Evolutionary conservation across 1,140 invertebrate genomes (phyloP).

Genomic region (Temnothorax nylanderi): DNA sequence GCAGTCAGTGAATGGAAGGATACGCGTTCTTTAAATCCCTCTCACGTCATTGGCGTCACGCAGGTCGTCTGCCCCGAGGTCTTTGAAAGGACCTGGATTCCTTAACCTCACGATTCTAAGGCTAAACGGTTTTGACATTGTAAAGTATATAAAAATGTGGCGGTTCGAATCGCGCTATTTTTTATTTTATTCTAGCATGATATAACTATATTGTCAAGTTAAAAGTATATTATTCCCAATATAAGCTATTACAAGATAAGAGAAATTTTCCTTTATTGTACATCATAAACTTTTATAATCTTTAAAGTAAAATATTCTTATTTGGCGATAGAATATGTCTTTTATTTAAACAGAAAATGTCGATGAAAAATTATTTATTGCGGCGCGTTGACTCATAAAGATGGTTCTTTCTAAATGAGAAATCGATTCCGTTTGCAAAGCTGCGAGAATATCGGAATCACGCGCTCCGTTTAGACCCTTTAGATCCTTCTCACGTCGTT

Average conservation of each 20-base stretch:
- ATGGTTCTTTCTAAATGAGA: neutral
- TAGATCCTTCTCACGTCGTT: slow-evolving; percentile 58
- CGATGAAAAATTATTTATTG: slow-evolving; percentile 2
- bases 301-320: neutral
- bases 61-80: neutral
- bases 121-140: slow-evolving; percentile 32
- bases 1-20: neutral
- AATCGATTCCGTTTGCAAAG: slow-evolving; percentile 20
- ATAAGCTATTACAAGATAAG: neutral
- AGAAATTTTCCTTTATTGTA: neutral
- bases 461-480: slow-evolving; percentile 46
- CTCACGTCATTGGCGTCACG: slow-evolving; percentile 62
- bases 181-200: neutral
- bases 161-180: neutral
- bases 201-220: neutral
- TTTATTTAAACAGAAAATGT: neutral
- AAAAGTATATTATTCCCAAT: neutral
- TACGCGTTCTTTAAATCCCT: slow-evolving; percentile 42
- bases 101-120: slow-evolving; percentile 12
- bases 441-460: slow-evolving; percentile 19
- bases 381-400: slow-evolving; percentile 13
- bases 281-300: neutral
- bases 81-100: neutral
- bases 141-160: slow-evolving; percentile 23
- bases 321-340: neutral